Evolutionary conservation across 2,113 vertebrate species (phyloP).

Genomic region (Pseudois nayaur): DNA sequence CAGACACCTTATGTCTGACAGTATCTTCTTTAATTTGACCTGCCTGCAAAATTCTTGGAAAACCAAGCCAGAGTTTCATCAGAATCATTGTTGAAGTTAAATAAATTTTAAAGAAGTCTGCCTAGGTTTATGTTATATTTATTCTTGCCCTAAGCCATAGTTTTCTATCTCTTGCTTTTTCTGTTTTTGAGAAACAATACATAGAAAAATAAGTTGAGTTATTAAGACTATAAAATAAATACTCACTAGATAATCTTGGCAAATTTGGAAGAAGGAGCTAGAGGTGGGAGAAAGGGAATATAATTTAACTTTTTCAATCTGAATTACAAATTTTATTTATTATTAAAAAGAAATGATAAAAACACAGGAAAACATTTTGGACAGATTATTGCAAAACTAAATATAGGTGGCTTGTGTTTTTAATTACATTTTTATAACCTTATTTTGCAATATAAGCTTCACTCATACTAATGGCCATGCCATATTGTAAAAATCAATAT

Average conservation of each 20-base stretch:
- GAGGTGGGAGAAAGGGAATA: background rate
- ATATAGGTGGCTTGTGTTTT: background rate
- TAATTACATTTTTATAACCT: background rate
- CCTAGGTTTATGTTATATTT: background rate
- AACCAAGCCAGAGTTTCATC: background rate
- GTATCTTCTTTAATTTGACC: background rate
- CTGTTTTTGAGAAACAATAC: background rate
- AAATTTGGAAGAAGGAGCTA: background rate
- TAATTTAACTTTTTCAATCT: background rate
- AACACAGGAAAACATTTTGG: background rate
- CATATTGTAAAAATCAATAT: background rate
- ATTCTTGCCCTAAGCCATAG: background rate
- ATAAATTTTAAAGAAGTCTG: background rate
- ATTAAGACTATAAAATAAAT: background rate
- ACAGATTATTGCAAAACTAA: background rate
- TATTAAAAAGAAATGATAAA: background rate
- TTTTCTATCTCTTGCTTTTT: background rate
- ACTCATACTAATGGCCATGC: background rate
- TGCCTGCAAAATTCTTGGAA: background rate
- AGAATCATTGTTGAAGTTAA: background rate
- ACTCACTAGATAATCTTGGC: background rate
- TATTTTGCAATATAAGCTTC: background rate
- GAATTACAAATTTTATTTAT: background rate
- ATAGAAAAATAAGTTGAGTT: background rate
- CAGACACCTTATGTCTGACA: background rate